Conservation (phyloP, 1,140 invertebrate genomes). For the Bombus affinis region DNA sequence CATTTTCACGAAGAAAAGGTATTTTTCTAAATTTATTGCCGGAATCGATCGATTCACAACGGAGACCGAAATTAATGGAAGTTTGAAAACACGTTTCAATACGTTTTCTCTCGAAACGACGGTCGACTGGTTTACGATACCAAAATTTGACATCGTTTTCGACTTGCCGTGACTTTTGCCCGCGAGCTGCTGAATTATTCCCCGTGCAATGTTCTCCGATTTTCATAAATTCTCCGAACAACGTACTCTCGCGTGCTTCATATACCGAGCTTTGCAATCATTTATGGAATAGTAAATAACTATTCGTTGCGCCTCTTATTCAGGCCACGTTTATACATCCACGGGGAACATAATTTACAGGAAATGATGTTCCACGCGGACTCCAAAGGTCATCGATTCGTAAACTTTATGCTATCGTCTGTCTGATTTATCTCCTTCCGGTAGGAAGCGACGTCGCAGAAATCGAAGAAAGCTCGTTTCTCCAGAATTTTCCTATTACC, state of each 20-base stretch:
- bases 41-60: not conserved
- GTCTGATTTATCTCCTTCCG: not conserved
- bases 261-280: constrained; percentile 7
- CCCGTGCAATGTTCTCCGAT: not conserved
- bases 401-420: not conserved
- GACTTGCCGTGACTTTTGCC: constrained; percentile 22
- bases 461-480: not conserved
- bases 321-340: constrained; percentile 4
- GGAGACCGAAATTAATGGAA: not conserved
- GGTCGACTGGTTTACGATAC: not conserved
- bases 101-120: not conserved
- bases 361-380: not conserved
- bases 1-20: not conserved
- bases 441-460: too few relatives aligned
- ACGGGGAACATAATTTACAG: constrained; percentile 2
- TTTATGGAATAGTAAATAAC: constrained; percentile 13
- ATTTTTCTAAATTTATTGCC: not conserved
- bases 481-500: not conserved
- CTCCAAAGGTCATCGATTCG: not conserved
- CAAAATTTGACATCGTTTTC: constrained; percentile 10
- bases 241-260: not conserved
- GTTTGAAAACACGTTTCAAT: not conserved
- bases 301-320: constrained; percentile 10
- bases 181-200: constrained; percentile 16
- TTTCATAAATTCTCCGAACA: constrained; percentile 11